These are phyloP conservation scores for Tillus elongatus DNA, from an alignment of 2,888 invertebrate species.

Conservation along the genomic window DNA sequence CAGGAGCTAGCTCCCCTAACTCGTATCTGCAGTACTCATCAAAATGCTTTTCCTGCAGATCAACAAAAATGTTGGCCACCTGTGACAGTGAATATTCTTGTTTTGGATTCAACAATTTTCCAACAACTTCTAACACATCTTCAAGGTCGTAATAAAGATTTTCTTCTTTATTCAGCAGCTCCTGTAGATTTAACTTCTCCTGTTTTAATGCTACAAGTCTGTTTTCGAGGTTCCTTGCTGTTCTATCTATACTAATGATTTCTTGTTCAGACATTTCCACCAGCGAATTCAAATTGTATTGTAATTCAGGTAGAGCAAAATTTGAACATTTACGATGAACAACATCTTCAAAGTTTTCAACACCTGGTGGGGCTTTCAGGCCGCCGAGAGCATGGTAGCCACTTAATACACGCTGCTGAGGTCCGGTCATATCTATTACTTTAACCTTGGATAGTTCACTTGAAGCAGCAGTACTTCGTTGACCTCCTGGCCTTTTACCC, in stretches of 20 bases:
- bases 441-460: conserved; percentile 78
- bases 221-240: conserved; percentile 68
- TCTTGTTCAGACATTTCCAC: conserved; percentile 93
- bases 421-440: conserved; percentile 98
- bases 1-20: conserved; percentile 72
- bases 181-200: conserved; percentile 63
- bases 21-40: conserved; percentile 79
- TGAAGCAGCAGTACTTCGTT: conserved; percentile 33
- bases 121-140: conserved; percentile 58
- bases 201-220: conserved; percentile 68
- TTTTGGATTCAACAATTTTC: conserved; percentile 47
- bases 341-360: conserved; percentile 55
- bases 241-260: conserved; percentile 77
- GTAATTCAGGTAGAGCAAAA: conserved; percentile 79
- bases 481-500: conserved; percentile 55
- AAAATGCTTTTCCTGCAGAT: conserved; percentile 52
- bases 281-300: conserved; percentile 84
- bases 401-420: conserved; percentile 81
- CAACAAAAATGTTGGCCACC: conserved; percentile 49
- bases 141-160: conserved; percentile 63
- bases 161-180: conserved; percentile 61
- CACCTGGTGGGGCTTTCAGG: conserved; percentile 47
- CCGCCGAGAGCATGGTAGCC: conserved; percentile 88
- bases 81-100: conserved; percentile 50
- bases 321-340: conserved; percentile 54